Base-by-base conservation (phyloP, 1,140 invertebrate species). In the Heliconius hewitsoni region DNA sequence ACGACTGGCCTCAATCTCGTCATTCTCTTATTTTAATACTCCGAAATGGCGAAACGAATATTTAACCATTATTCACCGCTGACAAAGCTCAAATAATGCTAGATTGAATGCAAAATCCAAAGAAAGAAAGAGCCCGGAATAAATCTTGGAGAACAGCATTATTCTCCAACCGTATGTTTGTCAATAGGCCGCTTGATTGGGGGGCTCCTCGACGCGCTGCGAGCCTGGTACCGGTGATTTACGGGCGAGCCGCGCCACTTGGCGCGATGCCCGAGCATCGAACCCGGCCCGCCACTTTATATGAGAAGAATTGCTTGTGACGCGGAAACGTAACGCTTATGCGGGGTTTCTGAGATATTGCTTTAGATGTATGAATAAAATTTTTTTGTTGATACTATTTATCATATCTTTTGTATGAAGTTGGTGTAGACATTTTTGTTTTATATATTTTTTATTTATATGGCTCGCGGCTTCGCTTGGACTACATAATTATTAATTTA, bases 101-200 rank as follows among this genome's bases (percentile, higher is more conserved):
- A 81, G 83, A 85, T 83, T 86, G 84, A 87, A 86, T 85, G 77
- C 81, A 83, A 89, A 87, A 90, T 86, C 81, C 83, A 84, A 90
- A 88, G 83, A 91, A 84, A 87, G 83, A 84, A 80, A 82, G 30
- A 37, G 16, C 82, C 84, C 80, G 87, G 86, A 42, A 92, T 92
- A 92, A 92, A 92, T 92, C 86, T 84, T 85, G 81, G 85, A 83
- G 78, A 84, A 89, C 86, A 92, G 90, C 90, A 93, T 93, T 94
- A 93, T 90, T 83, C 82, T 79, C 82, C 81, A 84, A 88, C 88
- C 87, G 89, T 93, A 92, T 92, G 91, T 93, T 94, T 94, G 92
- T 94, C 92, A 94, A 94, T 93, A 91, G 89, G 86, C 87, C 87
- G 90, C 86, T 85, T 94, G 91, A 93, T 93, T 93, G 91, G 91